Conservation (phyloP, 2,888 invertebrate species). For the Macrophya annulata region DNA sequence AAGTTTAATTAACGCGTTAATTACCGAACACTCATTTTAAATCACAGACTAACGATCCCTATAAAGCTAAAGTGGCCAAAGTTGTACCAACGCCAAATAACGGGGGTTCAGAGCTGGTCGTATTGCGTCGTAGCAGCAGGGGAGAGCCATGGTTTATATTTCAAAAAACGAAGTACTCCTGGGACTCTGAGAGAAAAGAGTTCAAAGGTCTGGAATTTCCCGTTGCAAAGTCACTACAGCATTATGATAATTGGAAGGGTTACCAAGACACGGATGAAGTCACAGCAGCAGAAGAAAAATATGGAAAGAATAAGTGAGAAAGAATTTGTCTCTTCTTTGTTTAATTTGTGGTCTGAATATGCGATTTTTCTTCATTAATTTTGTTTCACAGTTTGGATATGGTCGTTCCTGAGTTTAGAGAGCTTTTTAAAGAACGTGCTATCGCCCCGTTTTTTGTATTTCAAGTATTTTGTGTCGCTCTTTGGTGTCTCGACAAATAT, state of each 20-base stretch:
- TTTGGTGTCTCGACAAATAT: conserved; percentile 99
- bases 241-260: conserved; percentile 93
- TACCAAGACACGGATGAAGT: conserved; percentile 92
- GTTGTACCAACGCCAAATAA: conserved; percentile 98
- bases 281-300: conserved; percentile 88
- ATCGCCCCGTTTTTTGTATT: conserved; percentile 99
- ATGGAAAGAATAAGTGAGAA: conserved; percentile 93
- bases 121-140: conserved; percentile 84
- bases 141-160: conserved; percentile 94
- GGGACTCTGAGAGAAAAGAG: conserved; percentile 90
- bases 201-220: conserved; percentile 95
- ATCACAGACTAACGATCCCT: conserved; percentile 88
- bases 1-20: not conserved
- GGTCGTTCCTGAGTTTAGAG: conserved; percentile 97
- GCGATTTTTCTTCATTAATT: not conserved
- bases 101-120: conserved; percentile 97
- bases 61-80: conserved; percentile 91
- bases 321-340: not conserved
- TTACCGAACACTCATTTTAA: conserved; percentile 56
- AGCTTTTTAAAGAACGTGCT: conserved; percentile 97
- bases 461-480: conserved; percentile 98
- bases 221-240: conserved; percentile 85
- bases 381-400: conserved; percentile 83
- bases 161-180: conserved; percentile 98
- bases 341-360: not conserved